These are phyloP conservation scores for Melipona beecheii DNA, from an alignment of 2,888 invertebrate species.

Conservation along the genomic window DNA sequence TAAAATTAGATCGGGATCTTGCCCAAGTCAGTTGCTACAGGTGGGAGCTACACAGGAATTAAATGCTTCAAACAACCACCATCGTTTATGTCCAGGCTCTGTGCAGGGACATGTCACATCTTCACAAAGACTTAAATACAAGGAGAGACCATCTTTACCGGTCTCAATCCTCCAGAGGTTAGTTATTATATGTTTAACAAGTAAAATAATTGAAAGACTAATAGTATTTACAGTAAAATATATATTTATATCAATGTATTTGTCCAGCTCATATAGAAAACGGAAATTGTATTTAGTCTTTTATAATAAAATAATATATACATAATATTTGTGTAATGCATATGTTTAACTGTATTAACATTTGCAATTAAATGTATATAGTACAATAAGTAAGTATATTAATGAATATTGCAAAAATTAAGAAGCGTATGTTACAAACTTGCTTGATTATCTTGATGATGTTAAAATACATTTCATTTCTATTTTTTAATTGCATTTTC, in stretches of 20 bases:
- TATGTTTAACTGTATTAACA: slow-evolving; percentile 40
- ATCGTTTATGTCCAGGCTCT: slow-evolving; percentile 83
- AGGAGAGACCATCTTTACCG: slow-evolving; percentile 86
- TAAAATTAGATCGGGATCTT: slow-evolving; percentile 93
- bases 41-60: slow-evolving; percentile 87
- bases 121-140: slow-evolving; percentile 88
- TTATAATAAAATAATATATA: slow-evolving; percentile 11
- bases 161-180: slow-evolving; percentile 83
- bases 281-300: slow-evolving; percentile 28
- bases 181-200: slow-evolving; percentile 72
- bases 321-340: slow-evolving; percentile 36
- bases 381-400: slow-evolving; percentile 59
- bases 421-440: slow-evolving; percentile 16
- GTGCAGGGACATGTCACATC: slow-evolving; percentile 81
- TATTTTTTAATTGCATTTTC: slow-evolving; percentile 12
- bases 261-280: slow-evolving; percentile 36
- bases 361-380: slow-evolving; percentile 47
- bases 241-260: slow-evolving; percentile 11
- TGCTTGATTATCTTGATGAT: slow-evolving; percentile 28
- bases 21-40: slow-evolving; percentile 95
- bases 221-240: slow-evolving; percentile 1
- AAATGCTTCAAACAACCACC: slow-evolving; percentile 79
- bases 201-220: slow-evolving; percentile 25
- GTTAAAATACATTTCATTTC: slow-evolving; percentile 26
- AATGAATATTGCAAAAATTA: slow-evolving; percentile 12